Percentiles rank a stretch among this genome's conserved stretches.
These are phyloP conservation scores for Euborellia annulipes DNA, from an alignment of 1,140 invertebrate genomes.

Conservation along the genomic window DNA sequence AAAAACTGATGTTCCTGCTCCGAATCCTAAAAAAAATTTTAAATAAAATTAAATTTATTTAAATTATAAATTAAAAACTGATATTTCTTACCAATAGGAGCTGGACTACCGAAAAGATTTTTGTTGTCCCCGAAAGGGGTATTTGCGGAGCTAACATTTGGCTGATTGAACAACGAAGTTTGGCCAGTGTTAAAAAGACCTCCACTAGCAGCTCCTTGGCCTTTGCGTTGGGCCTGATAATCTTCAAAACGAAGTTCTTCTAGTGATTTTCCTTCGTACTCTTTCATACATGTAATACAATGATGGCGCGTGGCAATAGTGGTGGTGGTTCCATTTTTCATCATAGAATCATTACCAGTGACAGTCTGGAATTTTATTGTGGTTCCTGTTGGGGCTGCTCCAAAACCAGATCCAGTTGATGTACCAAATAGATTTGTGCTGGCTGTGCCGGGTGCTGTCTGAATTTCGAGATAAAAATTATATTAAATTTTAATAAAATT, in stretches of 20 bases:
- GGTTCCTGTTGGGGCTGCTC: conserved; percentile 36
- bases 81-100: conserved; percentile 4
- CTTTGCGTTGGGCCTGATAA: conserved; percentile 36
- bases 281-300: conserved; percentile 95
- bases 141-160: conserved; percentile 6
- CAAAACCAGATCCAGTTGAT: conserved; percentile 23
- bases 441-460: conserved; percentile 37
- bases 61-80: too few species aligned
- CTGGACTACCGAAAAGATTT: conserved; percentile 5
- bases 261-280: conserved; percentile 86
- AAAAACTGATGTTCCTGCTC: conserved; percentile 12
- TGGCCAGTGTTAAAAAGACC: conserved; percentile 38
- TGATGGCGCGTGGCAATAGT: conserved; percentile 83
- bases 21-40: conserved; percentile 7
- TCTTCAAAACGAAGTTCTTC: conserved; percentile 90
- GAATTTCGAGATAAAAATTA: conserved; percentile 35
- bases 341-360: conserved; percentile 76
- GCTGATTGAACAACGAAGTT: conserved; percentile 27
- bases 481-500: conserved; percentile 25
- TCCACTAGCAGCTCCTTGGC: conserved; percentile 22
- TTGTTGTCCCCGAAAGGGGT: conserved; percentile 16
- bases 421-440: conserved; percentile 42
- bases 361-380: conserved; percentile 75
- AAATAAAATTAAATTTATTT: too few species aligned
- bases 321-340: conserved; percentile 66